phyloP scores from a whole-genome alignment of 2,797 vertebrate species.

The Periparus ater region DNA sequence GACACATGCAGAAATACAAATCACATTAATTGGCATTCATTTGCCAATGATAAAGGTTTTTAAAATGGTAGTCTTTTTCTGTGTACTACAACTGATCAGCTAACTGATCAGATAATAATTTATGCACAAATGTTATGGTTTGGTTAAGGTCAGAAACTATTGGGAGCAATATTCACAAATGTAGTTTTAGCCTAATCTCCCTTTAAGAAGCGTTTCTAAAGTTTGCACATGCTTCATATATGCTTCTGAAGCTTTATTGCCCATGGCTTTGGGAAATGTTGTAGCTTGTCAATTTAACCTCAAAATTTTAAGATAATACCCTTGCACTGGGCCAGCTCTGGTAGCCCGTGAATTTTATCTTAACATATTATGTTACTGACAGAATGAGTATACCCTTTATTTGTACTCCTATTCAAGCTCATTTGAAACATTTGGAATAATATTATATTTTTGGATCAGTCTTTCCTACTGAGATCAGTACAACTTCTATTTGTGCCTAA shows the following conservation, averaged over 20 bases:
- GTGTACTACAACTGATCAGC: neutral
- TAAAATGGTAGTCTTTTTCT: neutral
- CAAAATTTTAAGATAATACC: neutral
- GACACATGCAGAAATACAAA: slow-evolving; percentile 13
- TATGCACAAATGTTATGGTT: neutral
- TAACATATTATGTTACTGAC: neutral
- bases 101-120: neutral
- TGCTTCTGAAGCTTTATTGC: neutral
- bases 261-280: neutral
- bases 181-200: neutral
- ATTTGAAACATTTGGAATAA: neutral
- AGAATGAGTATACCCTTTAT: neutral
- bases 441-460: neutral
- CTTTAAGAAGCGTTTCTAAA: neutral
- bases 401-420: neutral
- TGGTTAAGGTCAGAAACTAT: neutral
- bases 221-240: neutral
- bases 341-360: neutral
- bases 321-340: neutral
- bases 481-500: neutral
- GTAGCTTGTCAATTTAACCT: neutral
- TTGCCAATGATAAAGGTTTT: neutral
- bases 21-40: neutral
- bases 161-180: neutral
- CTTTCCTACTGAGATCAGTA: neutral